Base-by-base conservation (phyloP, 2,113 vertebrate species). In the Acanthisitta chloris region DNA sequence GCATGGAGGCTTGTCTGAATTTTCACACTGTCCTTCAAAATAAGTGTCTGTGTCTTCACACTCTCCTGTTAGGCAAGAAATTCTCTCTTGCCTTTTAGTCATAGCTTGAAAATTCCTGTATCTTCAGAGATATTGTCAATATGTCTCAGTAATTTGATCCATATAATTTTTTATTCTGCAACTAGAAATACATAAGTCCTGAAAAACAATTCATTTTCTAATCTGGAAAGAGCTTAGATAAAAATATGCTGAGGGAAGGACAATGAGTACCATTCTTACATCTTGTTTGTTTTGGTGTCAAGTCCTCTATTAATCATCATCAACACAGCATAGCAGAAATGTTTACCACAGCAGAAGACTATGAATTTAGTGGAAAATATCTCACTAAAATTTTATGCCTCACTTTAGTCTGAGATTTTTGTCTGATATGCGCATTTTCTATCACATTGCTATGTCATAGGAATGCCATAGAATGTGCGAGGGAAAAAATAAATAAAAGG, bases 181-280 rank as follows among this genome's bases (percentile, higher is more conserved):
- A 43, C 31, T 90, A 54, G 31, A 88, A 83, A 73, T 49, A 54
- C 19, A 11, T 42, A 54, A 70, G 17, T 58, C 55, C 29, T 83
- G 76, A 86, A 78, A 90, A 86, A 14, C 21, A 29, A 58, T 92
- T 83, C 51, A 4, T 88, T 88, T 94, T 88, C 81, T 90, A 55
- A 91, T 81, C 58, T 83, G 19, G 12, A 86, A 85, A 40, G 8
- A 74, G 29, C 9, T 91, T 71, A 93, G 46, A 83, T 54, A 54
- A 88, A 96, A 94, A 92, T 77, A 49, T 67, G 59, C 80, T 71
- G 79, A 88, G 64, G 73, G 66, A 82, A 94, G 72, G 87, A 92
- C 42, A 65, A 29, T 12, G 49, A 86, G 20, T 36, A 34, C 46
- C 1, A 0, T 78, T 94, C 79, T 70, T 78, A 61, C 52, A 73